phyloP scores from a whole-genome alignment of 2,888 invertebrate species.

The Eupithecia abbreviata region DNA sequence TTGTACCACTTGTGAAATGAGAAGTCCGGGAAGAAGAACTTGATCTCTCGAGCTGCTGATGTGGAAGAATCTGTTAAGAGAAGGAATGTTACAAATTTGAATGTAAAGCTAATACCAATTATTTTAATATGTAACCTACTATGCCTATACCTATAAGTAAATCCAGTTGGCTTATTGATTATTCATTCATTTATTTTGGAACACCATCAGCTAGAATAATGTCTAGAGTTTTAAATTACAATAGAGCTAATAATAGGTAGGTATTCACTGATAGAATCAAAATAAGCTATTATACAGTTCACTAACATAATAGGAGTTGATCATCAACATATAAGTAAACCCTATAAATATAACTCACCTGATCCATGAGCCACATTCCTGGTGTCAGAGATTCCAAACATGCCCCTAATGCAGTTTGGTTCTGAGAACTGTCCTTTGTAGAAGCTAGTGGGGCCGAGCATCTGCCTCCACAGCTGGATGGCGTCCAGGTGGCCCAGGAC shows the following conservation, averaged over 20 bases:
- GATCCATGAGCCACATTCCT: slow-evolving; percentile 98
- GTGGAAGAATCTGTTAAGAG: slow-evolving; percentile 86
- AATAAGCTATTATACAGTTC: no score
- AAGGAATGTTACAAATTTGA: not conserved
- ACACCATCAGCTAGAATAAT: no score
- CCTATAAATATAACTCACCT: slow-evolving; percentile 59
- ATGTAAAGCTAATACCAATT: not conserved
- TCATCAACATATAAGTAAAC: not conserved
- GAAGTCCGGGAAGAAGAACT: slow-evolving; percentile 94
- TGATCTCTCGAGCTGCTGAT: slow-evolving; percentile 90
- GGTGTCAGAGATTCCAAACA: slow-evolving; percentile 96
- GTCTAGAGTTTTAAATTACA: no score
- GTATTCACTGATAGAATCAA: no score
- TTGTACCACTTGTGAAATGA: slow-evolving; percentile 86
- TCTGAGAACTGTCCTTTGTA: slow-evolving; percentile 90
- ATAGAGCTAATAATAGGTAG: no score
- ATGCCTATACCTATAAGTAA: not conserved
- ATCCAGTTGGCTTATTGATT: not conserved
- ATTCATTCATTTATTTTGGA: no score
- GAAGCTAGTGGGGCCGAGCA: slow-evolving; percentile 96
- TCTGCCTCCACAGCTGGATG: slow-evolving; percentile 90
- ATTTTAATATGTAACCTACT: not conserved
- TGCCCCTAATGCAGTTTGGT: slow-evolving; percentile 91
- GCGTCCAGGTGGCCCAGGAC: slow-evolving; percentile 91
- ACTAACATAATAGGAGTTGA: not conserved